phyloP scores from a whole-genome alignment of 2,113 vertebrate genomes.

The Romanogobio albipinnatus region DNA sequence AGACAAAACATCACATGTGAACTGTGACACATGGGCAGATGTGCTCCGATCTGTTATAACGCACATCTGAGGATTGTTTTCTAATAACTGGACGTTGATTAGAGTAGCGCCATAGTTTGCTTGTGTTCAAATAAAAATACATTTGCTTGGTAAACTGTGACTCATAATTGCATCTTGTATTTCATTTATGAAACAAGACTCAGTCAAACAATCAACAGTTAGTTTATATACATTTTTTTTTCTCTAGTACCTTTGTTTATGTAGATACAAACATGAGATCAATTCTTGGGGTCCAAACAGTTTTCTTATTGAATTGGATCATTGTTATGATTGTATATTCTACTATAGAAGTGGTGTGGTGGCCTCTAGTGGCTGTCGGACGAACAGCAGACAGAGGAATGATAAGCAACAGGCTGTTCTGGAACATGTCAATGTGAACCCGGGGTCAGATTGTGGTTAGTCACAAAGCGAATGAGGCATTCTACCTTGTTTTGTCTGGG shows the following conservation, averaged over 20 bases:
- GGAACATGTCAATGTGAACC: constrained; percentile 37
- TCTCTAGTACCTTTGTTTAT: not conserved
- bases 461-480: constrained; percentile 33
- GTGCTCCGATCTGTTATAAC: not conserved
- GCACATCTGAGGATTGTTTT: constrained; percentile 1
- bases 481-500: constrained; percentile 43
- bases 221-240: not conserved
- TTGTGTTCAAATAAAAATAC: not conserved
- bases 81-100: not conserved
- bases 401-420: not conserved
- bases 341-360: constrained; percentile 9
- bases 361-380: constrained; percentile 56
- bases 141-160: constrained; percentile 25
- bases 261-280: not conserved
- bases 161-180: constrained; percentile 9
- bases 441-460: constrained; percentile 34
- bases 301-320: not conserved
- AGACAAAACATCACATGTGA: constrained; percentile 19
- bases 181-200: constrained; percentile 9
- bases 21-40: not conserved
- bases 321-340: not conserved
- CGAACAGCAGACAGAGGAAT: not conserved
- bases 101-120: not conserved
- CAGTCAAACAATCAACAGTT: constrained; percentile 24
- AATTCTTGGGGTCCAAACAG: not conserved